Conservation (phyloP, 2,888 invertebrate species). For the Phengaris arion region DNA sequence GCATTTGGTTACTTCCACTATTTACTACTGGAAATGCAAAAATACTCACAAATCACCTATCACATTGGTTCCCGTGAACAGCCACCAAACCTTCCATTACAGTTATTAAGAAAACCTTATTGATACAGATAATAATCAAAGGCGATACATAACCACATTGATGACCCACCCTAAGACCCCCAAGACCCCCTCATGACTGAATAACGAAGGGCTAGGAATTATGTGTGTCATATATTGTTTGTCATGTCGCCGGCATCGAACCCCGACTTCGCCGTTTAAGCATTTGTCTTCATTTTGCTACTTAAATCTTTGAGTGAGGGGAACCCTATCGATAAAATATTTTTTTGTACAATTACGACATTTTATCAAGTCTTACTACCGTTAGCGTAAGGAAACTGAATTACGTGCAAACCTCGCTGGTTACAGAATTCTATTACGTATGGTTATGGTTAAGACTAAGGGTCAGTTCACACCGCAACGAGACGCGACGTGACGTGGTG, state of each 20-base stretch:
- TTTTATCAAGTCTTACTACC: not conserved
- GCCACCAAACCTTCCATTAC: not conserved
- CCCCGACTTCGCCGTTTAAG: slow-evolving; percentile 57
- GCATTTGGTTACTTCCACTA: no score
- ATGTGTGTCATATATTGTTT: slow-evolving; percentile 78
- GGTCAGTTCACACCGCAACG: no score
- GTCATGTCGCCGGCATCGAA: slow-evolving; percentile 73
- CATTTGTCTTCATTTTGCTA: slow-evolving; percentile 77
- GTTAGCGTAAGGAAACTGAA: not conserved
- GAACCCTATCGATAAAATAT: slow-evolving; percentile 38
- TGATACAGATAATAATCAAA: slow-evolving; percentile 5
- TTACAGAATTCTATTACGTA: no score
- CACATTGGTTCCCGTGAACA: no score
- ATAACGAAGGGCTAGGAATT: slow-evolving; percentile 67
- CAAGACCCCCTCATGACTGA: slow-evolving; percentile 57
- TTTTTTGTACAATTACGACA: not conserved
- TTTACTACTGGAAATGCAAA: no score
- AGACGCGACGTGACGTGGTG: no score
- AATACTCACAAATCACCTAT: no score
- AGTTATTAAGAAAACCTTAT: not conserved
- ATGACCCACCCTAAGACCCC: slow-evolving; percentile 18
- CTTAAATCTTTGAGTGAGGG: slow-evolving; percentile 44
- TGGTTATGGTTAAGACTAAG: no score
- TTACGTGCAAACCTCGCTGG: not conserved
- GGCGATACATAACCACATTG: not conserved